Evolutionary conservation across 64 coral and sea anemone genomes (phyloP).

Genomic region (Actinia equina): DNA sequence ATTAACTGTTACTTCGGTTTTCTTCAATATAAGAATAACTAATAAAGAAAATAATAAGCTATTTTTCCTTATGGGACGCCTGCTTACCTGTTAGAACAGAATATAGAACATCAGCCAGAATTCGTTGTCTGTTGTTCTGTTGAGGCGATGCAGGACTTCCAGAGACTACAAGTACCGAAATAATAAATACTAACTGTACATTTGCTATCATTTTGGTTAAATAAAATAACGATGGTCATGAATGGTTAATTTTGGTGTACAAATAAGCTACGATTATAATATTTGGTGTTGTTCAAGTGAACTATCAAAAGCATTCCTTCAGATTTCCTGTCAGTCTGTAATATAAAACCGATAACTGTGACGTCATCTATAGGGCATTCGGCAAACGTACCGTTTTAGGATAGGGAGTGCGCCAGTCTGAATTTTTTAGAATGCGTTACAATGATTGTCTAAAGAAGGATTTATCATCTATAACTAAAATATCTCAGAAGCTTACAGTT

Average conservation of each 20-base stretch:
- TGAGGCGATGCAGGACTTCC: not conserved
- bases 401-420: not conserved
- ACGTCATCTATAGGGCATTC: not conserved
- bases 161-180: not conserved
- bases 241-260: not conserved
- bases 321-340: not conserved
- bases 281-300: not conserved
- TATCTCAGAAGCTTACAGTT: too few species aligned
- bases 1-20: not conserved
- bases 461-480: too few species aligned
- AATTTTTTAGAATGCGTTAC: not conserved
- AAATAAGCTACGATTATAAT: not conserved
- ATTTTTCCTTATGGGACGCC: not conserved
- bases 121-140: not conserved
- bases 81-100: not conserved
- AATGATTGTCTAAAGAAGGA: too few species aligned
- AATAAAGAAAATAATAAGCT: not conserved
- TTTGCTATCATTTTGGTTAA: constrained; percentile 2
- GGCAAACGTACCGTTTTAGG: not conserved
- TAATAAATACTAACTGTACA: not conserved
- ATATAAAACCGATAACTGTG: not conserved
- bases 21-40: not conserved
- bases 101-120: not conserved
- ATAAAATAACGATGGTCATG: not conserved
- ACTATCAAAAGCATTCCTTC: not conserved